Evolutionary conservation across 2,888 invertebrate species (phyloP).

Genomic region (Aleiodes alternator): DNA sequence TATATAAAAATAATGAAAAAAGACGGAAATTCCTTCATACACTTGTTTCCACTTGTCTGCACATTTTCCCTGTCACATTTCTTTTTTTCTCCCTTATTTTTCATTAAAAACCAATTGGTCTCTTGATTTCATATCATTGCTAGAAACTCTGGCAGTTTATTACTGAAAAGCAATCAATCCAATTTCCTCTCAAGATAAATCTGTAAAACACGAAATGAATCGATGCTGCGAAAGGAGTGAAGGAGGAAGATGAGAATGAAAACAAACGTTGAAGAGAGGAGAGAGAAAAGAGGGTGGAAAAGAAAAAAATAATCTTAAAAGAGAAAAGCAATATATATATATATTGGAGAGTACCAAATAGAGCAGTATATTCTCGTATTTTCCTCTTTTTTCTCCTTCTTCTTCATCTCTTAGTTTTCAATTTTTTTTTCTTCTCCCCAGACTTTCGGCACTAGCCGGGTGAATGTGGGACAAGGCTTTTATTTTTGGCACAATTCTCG

Average conservation of each 20-base stretch:
- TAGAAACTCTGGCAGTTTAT: neutral
- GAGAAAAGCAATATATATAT: neutral
- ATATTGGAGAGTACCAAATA: slow-evolving; percentile 11
- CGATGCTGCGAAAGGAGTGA: neutral
- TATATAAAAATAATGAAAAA: neutral
- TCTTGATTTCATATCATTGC: neutral
- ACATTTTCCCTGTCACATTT: neutral
- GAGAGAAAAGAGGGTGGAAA: neutral
- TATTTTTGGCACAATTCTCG: slow-evolving; percentile 44
- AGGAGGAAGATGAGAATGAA: neutral
- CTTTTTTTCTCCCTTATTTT: neutral
- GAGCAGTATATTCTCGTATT: slow-evolving; percentile 6
- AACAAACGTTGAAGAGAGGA: neutral
- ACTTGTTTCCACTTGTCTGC: neutral
- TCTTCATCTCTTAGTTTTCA: slow-evolving; percentile 6
- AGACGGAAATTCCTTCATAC: neutral
- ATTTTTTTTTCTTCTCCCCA: neutral
- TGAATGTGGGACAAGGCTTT: slow-evolving; percentile 38
- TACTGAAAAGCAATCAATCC: neutral
- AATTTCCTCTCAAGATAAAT: neutral
- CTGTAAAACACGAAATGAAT: slow-evolving; percentile 8
- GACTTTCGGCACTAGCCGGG: slow-evolving; percentile 19
- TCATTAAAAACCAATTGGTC: neutral
- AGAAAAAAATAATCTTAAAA: neutral
- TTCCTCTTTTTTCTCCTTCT: slow-evolving; percentile 12